Evolutionary conservation across 2,888 invertebrate genomes (phyloP).

Genomic region (Nomada goodeniana): DNA sequence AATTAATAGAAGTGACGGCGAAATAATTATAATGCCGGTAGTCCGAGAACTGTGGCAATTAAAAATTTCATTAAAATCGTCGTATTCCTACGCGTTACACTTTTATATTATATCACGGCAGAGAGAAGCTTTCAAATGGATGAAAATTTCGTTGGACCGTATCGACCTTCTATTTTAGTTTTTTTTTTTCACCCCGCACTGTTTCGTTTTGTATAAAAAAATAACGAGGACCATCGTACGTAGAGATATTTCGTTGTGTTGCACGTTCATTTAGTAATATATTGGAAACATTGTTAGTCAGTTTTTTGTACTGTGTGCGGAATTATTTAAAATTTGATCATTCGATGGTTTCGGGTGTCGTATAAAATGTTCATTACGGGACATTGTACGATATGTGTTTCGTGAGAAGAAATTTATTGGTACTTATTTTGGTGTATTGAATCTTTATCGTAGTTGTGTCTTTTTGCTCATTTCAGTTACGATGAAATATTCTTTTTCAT

Average conservation of each 20-base stretch:
- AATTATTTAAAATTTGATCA: background rate
- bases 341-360: background rate
- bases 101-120: slow-evolving; percentile 41
- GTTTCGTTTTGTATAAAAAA: background rate
- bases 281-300: background rate
- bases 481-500: too few species aligned
- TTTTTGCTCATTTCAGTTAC: too few species aligned
- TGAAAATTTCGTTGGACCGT: slow-evolving; percentile 27
- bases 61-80: slow-evolving; percentile 55
- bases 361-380: too few species aligned
- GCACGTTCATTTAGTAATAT: background rate
- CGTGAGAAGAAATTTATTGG: too few species aligned
- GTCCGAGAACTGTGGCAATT: slow-evolving; percentile 32
- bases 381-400: too few species aligned
- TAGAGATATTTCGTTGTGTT: background rate
- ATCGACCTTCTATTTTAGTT: slow-evolving; percentile 1
- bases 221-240: background rate
- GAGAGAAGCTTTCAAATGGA: slow-evolving; percentile 21
- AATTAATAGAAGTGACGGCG: slow-evolving; percentile 30
- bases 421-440: too few species aligned
- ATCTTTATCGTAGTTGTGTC: too few species aligned
- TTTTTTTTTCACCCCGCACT: background rate
- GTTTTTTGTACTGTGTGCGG: background rate
- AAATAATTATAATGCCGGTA: slow-evolving; percentile 21
- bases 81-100: slow-evolving; percentile 39